Conservation (phyloP, 1,140 invertebrate genomes). For the Maconellicoccus hirsutus region DNA sequence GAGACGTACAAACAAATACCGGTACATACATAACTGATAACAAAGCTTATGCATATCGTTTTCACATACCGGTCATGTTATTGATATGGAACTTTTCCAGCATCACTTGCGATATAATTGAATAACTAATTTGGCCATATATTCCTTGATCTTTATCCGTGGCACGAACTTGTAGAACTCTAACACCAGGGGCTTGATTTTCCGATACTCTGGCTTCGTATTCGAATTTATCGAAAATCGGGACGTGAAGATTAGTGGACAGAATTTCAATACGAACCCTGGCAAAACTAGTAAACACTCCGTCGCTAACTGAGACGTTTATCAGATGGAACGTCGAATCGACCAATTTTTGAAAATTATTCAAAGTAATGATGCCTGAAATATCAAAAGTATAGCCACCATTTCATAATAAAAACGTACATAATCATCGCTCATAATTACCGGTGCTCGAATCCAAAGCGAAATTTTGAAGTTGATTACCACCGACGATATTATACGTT, state of each 20-base stretch:
- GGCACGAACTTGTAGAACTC: constrained; percentile 62
- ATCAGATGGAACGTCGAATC: constrained; percentile 41
- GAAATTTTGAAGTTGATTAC: constrained; percentile 73
- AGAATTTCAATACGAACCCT: constrained; percentile 65
- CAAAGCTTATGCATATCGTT: too few relatives aligned
- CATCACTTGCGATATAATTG: constrained; percentile 64
- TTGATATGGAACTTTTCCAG: constrained; percentile 68
- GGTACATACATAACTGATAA: too few relatives aligned
- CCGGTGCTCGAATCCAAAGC: constrained; percentile 58
- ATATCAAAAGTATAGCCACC: constrained; percentile 13
- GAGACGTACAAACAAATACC: too few relatives aligned
- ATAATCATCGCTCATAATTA: constrained; percentile 25
- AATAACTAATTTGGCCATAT: constrained; percentile 67
- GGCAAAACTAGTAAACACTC: constrained; percentile 75
- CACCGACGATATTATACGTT: constrained; percentile 69
- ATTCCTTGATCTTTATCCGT: constrained; percentile 67
- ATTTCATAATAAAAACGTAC: background rate
- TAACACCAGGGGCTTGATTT: constrained; percentile 62
- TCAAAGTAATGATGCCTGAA: constrained; percentile 43
- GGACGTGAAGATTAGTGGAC: constrained; percentile 66
- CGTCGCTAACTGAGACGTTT: constrained; percentile 85
- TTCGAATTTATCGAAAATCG: constrained; percentile 58
- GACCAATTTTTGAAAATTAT: constrained; percentile 48
- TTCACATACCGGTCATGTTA: constrained; percentile 47
- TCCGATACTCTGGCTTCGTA: constrained; percentile 67